Percentiles rank a stretch among this genome's conserved stretches.
These are phyloP conservation scores for Archaeoteleia sp. DNA, from an alignment of 2,888 invertebrate species.

Conservation along the genomic window DNA sequence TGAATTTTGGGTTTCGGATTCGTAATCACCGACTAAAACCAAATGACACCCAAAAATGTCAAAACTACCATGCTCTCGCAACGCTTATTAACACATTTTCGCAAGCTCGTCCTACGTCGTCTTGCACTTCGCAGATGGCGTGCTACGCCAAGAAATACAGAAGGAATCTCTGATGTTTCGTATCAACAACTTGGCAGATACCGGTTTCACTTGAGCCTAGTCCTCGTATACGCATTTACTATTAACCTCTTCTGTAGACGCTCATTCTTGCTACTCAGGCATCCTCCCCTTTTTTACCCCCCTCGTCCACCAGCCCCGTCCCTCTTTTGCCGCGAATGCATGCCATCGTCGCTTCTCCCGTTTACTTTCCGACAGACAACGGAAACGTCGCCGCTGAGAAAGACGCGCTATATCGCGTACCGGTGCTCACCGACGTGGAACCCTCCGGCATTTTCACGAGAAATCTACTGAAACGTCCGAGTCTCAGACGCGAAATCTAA, in stretches of 20 bases:
- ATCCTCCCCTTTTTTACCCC: slow-evolving; percentile 45
- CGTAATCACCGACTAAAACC: no score
- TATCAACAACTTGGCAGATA: slow-evolving; percentile 41
- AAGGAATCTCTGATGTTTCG: no score
- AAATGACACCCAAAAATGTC: no score
- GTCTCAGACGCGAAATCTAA: slow-evolving; percentile 28
- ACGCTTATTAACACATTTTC: no score
- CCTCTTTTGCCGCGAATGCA: slow-evolving; percentile 39
- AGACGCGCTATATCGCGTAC: slow-evolving; percentile 50
- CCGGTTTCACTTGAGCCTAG: slow-evolving; percentile 49
- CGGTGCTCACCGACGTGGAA: slow-evolving; percentile 51
- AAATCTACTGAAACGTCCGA: slow-evolving; percentile 36
- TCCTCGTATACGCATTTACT: slow-evolving; percentile 44
- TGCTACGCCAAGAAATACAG: no score
- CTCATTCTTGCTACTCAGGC: slow-evolving; percentile 47
- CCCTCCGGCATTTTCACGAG: slow-evolving; percentile 52
- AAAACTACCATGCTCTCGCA: no score
- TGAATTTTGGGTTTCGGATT: no score
- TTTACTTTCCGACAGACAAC: slow-evolving; percentile 52
- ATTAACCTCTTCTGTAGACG: slow-evolving; percentile 45
- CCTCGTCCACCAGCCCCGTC: no score
- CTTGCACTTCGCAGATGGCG: no score
- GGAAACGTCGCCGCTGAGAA: slow-evolving; percentile 52
- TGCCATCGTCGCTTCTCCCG: slow-evolving; percentile 40
- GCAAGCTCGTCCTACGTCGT: no score